A percentile compares a stretch with the other conserved stretches of the same genome.
Conservation (phyloP, 2,113 vertebrate species). For the Rhea americana region DNA sequence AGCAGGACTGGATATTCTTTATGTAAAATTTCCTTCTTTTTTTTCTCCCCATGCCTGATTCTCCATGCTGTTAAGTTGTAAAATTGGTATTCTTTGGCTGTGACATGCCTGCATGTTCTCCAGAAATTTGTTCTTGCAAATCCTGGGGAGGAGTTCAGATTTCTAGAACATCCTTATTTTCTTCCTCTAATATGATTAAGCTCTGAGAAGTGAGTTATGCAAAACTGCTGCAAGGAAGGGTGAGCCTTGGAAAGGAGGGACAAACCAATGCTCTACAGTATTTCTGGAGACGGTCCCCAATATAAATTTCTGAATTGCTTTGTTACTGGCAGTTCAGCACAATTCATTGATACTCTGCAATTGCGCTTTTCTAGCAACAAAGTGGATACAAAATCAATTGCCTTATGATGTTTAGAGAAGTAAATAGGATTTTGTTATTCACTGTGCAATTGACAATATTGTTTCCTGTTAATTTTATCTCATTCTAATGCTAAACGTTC, state of each 20-base stretch:
- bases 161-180: neutral
- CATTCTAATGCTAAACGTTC: neutral
- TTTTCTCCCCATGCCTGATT: neutral
- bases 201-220: constrained; percentile 9
- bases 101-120: neutral
- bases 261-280: neutral
- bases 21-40: neutral
- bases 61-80: neutral
- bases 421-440: constrained; percentile 1
- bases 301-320: neutral
- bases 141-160: neutral
- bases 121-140: constrained; percentile 7
- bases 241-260: neutral
- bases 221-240: neutral
- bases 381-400: constrained; percentile 12
- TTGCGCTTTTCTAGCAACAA: neutral
- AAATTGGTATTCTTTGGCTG: neutral
- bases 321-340: neutral
- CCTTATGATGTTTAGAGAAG: neutral
- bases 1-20: neutral
- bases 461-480: neutral
- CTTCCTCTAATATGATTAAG: neutral
- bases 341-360: neutral
- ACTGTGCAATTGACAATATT: neutral
- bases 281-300: neutral